phyloP scores from a whole-genome alignment of 2,888 invertebrate genomes.

The Coecobrya sp. region DNA sequence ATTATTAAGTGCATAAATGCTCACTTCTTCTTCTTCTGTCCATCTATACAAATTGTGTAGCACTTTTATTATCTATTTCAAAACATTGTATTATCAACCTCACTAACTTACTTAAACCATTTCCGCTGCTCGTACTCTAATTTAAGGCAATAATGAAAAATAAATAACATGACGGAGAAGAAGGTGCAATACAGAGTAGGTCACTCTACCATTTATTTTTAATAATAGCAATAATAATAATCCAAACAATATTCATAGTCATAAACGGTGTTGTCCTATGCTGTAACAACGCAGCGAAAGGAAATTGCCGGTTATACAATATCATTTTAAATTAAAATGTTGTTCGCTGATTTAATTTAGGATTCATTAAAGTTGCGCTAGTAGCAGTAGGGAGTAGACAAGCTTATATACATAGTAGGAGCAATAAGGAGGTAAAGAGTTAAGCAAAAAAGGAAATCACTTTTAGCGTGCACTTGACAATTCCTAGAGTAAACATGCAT shows the following conservation, averaged over 20 bases:
- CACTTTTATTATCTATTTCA: background rate
- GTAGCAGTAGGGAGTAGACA: background rate
- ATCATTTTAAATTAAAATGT: slow-evolving; percentile 12
- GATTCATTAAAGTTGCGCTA: background rate
- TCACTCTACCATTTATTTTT: background rate
- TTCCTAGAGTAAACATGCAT: slow-evolving; percentile 30
- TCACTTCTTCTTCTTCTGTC: background rate
- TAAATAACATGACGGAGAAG: background rate
- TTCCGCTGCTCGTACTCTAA: slow-evolving; percentile 10
- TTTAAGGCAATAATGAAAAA: background rate
- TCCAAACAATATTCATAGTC: too few relatives aligned
- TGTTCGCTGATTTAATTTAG: slow-evolving; percentile 25
- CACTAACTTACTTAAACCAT: background rate
- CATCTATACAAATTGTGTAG: background rate
- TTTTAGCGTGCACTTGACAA: slow-evolving; percentile 69
- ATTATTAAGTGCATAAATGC: background rate
- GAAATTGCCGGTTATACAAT: slow-evolving; percentile 39
- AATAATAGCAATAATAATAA: background rate
- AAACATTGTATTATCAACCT: background rate
- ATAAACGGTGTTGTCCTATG: background rate
- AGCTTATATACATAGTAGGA: background rate
- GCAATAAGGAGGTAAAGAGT: background rate
- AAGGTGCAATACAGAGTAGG: slow-evolving; percentile 12
- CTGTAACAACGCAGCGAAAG: slow-evolving; percentile 3
- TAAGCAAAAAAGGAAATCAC: slow-evolving; percentile 55